A percentile compares a stretch with the other conserved stretches of the same genome.
Conservation (phyloP, 2,113 vertebrate species). For the Circaetus gallicus region DNA sequence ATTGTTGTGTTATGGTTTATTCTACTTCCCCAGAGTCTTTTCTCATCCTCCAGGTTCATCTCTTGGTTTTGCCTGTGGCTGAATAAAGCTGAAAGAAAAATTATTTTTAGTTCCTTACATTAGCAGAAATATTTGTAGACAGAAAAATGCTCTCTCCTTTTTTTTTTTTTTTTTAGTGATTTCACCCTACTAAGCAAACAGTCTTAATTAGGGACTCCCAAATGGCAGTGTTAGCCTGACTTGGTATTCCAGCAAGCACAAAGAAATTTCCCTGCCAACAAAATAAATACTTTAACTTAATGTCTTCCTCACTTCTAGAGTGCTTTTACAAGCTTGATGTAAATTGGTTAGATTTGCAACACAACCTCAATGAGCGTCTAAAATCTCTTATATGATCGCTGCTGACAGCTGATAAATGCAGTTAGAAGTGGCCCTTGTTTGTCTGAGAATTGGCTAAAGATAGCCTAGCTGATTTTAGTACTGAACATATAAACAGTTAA, state of each 20-base stretch:
- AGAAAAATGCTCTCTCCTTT: not conserved
- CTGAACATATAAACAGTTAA: not conserved
- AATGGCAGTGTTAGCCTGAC: not conserved
- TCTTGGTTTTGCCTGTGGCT: not conserved
- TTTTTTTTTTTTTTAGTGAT: not conserved
- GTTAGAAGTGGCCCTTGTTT: not conserved
- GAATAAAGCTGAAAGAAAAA: not conserved
- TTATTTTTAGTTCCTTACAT: not conserved
- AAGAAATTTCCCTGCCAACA: not conserved
- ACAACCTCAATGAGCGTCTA: not conserved
- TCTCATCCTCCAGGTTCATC: not conserved
- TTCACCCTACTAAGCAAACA: not conserved
- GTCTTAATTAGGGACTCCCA: not conserved
- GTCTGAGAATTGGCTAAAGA: constrained; percentile 5
- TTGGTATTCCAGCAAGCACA: not conserved
- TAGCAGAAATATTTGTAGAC: not conserved
- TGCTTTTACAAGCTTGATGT: not conserved
- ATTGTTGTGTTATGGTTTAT: not conserved
- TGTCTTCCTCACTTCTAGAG: not conserved
- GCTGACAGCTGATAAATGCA: constrained; percentile 33
- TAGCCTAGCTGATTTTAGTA: not conserved
- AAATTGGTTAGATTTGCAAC: not conserved
- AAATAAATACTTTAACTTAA: not conserved
- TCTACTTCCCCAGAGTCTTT: not conserved
- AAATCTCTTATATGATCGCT: not conserved